Base-by-base conservation (phyloP, 2,888 invertebrate genomes). In the Lasioglossum vierecki region DNA sequence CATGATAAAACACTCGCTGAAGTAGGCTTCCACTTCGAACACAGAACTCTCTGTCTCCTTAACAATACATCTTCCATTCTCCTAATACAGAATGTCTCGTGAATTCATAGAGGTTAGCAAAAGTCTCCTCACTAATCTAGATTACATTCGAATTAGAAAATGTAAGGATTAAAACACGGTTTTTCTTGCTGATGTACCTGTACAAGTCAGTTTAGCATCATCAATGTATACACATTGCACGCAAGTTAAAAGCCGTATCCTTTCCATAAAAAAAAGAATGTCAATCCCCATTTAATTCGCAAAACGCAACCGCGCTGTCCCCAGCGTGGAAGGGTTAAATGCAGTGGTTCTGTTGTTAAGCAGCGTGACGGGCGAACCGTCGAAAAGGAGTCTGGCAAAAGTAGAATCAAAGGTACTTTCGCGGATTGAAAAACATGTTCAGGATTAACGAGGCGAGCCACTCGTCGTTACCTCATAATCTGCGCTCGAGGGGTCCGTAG, bases 381-480 rank as follows among this genome's bases (percentile, higher is more conserved):
- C 57, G 57, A 57, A 57, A n/a, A 30, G 30, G 63, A 63, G 30
- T 63, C 63, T 15, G 2, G 18, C 30, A 30, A 18, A 15, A 63
- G 30, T 30, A 8, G 60, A 39, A 44, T 39, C 26, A 73, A 15
- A 57, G 60, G 46, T 82, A 84, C 79, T 84, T 84, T 44, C 26
- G 60, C 57, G 75, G 53, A 76, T 84, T 76, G 57, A 49, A 66
- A 44, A 44, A 49, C 76, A 83, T 77, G n/a, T 44, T 53, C 46
- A 35, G 41, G 35, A 46, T 53, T n/a, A 80, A 70, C 70, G 60
- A 57, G 57, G 68, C 71, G 63, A 57, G 57, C 9, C 49, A 35
- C 60, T 84, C 84, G 18, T 68, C 60, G 53, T 49, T 70, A 49
- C 68, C 46, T 66, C 63, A 76, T 76, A 85, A 85, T 85, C 73